Percentiles rank a stretch among this genome's conserved stretches.
These are phyloP conservation scores for Eidolon dupreanum DNA, from an alignment of 2,797 vertebrate genomes.

Conservation along the genomic window DNA sequence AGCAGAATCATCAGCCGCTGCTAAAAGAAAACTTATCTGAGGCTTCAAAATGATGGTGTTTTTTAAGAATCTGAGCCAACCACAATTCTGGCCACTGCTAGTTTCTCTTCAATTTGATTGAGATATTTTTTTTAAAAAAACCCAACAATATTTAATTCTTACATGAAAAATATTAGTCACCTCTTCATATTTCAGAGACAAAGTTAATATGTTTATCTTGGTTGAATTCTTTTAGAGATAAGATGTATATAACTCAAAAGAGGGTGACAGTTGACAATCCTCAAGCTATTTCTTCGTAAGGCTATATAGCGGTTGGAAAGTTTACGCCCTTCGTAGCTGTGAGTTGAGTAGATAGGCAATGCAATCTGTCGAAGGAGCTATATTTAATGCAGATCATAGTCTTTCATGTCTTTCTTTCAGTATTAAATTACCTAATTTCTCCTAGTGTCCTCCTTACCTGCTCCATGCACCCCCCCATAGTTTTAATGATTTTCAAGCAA, in stretches of 20 bases:
- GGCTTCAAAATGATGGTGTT: conserved; percentile 29
- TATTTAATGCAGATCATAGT: neutral
- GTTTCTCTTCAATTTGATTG: neutral
- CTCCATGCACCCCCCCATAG: neutral
- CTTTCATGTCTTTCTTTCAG: neutral
- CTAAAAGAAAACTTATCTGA: conserved; percentile 59
- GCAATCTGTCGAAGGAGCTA: neutral
- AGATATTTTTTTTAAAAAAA: neutral
- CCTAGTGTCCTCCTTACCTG: accelerated
- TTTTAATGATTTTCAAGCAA: neutral
- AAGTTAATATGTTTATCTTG: conserved; percentile 47
- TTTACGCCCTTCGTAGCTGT: neutral
- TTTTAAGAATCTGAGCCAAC: neutral
- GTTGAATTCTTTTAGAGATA: conserved; percentile 43
- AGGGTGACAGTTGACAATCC: conserved; percentile 13
- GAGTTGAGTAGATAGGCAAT: neutral
- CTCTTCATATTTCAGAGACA: conserved; percentile 53
- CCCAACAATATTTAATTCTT: neutral
- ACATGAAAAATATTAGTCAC: neutral
- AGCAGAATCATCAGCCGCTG: neutral
- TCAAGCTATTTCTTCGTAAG: neutral
- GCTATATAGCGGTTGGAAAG: conserved; percentile 8
- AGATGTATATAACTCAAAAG: conserved; percentile 1
- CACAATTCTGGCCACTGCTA: neutral
- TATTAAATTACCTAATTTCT: neutral